Evolutionary conservation across 2,888 invertebrate species (phyloP), one percentile per base, ranked within the genome.

Genomic region (Eupithecia vulgata): DNA sequence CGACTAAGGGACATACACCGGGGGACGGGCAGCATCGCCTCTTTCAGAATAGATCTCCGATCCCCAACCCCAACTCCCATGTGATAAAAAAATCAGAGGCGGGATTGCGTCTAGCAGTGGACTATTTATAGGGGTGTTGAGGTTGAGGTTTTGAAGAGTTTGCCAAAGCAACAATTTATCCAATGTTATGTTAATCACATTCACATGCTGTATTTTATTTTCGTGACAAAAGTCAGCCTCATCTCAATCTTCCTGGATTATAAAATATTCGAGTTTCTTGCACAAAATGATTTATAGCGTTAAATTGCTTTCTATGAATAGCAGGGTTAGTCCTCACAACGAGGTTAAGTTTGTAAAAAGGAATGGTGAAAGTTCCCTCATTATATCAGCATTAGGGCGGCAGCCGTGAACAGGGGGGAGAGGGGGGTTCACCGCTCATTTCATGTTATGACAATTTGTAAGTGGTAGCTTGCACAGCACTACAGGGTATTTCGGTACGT

Each of bases 351-450:
- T 80, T 79, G 84, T 86, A 86, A 85, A 87, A 89, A 89, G 87
- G 86, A 91, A 92, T 90, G 90, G 88, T 87, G 88, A 91, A 92
- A 92, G 84, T 92, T 92, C 83, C 80, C 89, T 91, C 91, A 90
- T 92, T 91, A 92, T 90, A 90, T 87, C 85, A 86, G 88, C 88
- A 90, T 92, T 91, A 90, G 87, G 64, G 70, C 48, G 86, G 82
- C 67, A 64, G 80, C 80, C 82, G 81, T 78, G 81, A 72, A 66
- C 67, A 42, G 21, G 37, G 37, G 73, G 61, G 69, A 52, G 21
- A 34, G 65, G 30, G 42, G 65, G 68, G 40, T 48, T 48, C 52
- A 67, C 62, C 45, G 72, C 62, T 62, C 74, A 71, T 68, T 74
- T 71, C 65, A 67, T 70, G 66, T 71, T 74, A 71, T 71, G 71